Percentiles rank a stretch among this genome's conserved stretches.
Evolutionary conservation across 1,140 invertebrate species (phyloP).

Genomic region (Mizuhopecten yessoensis): DNA sequence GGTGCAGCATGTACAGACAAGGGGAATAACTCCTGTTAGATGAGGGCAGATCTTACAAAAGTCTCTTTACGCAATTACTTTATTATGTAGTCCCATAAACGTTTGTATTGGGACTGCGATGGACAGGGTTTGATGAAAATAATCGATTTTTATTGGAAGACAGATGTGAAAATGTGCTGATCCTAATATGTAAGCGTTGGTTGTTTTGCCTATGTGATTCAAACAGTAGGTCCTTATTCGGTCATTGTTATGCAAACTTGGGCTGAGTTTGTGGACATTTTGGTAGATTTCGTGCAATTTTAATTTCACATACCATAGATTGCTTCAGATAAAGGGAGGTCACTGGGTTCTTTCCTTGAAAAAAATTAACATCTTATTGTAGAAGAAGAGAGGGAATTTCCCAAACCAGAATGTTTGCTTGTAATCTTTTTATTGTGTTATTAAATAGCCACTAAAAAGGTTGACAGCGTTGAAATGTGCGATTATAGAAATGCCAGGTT

Average conservation of each 20-base stretch:
- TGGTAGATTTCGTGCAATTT: slow-evolving; percentile 25
- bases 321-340: background rate
- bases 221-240: no score
- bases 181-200: background rate
- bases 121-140: no score
- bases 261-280: no score
- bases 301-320: background rate
- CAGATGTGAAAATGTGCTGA: no score
- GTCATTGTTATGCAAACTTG: no score
- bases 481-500: background rate
- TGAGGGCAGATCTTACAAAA: background rate
- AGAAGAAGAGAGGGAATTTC: no score
- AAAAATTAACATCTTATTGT: no score
- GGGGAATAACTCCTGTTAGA: background rate
- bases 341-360: background rate
- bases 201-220: background rate
- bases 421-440: slow-evolving; percentile 9
- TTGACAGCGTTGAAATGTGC: background rate
- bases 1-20: background rate
- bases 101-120: no score
- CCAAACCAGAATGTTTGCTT: background rate
- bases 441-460: background rate
- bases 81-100: background rate
- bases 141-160: no score
- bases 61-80: no score